Evolutionary conservation across 2,797 vertebrate genomes (phyloP).

Genomic region (Silurus aristotelis): DNA sequence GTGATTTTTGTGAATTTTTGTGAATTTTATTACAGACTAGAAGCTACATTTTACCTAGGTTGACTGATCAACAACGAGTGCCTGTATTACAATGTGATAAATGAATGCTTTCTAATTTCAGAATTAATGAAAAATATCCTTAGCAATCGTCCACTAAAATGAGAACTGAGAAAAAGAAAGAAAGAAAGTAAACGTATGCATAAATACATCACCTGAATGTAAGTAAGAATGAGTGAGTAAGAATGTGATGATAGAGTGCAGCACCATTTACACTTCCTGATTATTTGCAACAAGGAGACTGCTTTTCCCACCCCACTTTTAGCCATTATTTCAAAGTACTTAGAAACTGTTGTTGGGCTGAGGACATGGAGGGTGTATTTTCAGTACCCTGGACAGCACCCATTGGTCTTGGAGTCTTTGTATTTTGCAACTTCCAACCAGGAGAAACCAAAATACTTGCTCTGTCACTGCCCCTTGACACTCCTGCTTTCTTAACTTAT

Average conservation of each 20-base stretch:
- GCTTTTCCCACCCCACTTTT: not conserved
- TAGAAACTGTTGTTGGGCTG: not conserved
- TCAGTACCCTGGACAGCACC: slow-evolving; percentile 15
- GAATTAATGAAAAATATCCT: slow-evolving; percentile 15
- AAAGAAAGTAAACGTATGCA: not conserved
- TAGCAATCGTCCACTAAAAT: not conserved
- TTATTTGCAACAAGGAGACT: not conserved
- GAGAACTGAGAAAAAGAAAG: not conserved
- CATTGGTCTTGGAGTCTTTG: not conserved
- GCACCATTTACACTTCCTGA: not conserved
- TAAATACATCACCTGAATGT: too few species aligned
- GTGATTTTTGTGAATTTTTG: not conserved
- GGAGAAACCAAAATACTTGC: not conserved
- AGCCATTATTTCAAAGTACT: not conserved
- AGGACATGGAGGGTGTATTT: not conserved
- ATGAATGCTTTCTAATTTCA: slow-evolving; percentile 14
- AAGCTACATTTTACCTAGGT: not conserved
- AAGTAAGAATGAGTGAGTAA: too few species aligned
- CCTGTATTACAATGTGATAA: not conserved
- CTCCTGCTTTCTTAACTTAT: not conserved
- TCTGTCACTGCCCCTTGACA: not conserved
- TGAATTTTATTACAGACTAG: slow-evolving; percentile 7
- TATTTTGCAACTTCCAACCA: not conserved
- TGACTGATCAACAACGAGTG: not conserved
- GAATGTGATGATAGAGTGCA: not conserved